Evolutionary conservation across 2,888 invertebrate species (phyloP), one percentile per base, ranked within the genome.

Genomic region (Adelognathus sp.): DNA sequence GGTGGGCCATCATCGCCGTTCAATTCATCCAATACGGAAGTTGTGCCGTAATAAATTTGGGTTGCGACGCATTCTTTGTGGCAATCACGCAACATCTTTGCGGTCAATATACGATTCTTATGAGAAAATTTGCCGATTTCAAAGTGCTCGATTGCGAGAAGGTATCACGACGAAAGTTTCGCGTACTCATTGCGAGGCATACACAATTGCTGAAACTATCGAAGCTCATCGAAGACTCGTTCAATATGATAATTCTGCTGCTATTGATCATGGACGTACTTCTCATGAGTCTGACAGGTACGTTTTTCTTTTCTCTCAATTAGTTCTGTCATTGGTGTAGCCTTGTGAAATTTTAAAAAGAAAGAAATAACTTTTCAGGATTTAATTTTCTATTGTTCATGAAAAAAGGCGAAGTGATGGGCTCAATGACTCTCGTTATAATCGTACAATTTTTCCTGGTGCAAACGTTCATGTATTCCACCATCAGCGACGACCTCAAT

Each of bases 41-140:
- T 5, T 44, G 56, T n/a, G 69, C 60, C n/a, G 41, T 69, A 6
- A 73, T 71, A 31, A 66, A 76, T 7, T 27, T 80, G 1, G 71
- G 81, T 11, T 72, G 74, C 11, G 80, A 84, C 27, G 56, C 80
- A 0, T 71, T 86, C 7, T 76, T 84, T 5, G 46, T 82, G n/a
- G 63, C 80, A 4, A 52, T 81, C n/a, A 63, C 83, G 14, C 63
- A 78, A 4, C 85, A 86, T 61, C 61, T 86, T 3, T 85, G 83
- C 27, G 85, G 84, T 33, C 85, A 86, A 33, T 76, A 84, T 39
- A 80, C 82, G 63, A 80, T 84, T 14, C 50, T 85, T 3, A 84
- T 81, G 24, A 54, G 14, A n/a, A 54, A 18, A 72, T 72, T 72
- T 7, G 16, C 63, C 11, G 27, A 9, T 31, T 3, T 56, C 33